Conservation (phyloP, 2,888 invertebrate species). For the Eucriotettix oculatus region DNA sequence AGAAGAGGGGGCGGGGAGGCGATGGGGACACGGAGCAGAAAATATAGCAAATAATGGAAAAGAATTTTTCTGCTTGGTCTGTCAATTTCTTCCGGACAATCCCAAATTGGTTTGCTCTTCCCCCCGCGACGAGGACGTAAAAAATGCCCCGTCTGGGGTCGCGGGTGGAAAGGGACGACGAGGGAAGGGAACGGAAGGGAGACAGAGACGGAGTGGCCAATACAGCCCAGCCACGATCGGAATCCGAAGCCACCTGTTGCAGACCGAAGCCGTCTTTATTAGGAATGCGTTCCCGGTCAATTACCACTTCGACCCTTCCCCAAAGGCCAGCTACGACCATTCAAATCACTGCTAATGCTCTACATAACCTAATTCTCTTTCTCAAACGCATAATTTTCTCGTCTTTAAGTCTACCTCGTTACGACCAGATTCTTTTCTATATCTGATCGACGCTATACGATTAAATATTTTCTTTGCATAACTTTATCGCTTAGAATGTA, state of each 20-base stretch:
- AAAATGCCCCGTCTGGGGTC: neutral
- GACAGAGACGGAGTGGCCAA: neutral
- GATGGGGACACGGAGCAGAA: neutral
- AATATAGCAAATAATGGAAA: conserved; percentile 1
- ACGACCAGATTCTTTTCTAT: too few species aligned
- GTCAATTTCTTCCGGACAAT: conserved; percentile 9
- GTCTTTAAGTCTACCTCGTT: too few species aligned
- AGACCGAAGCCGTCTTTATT: neutral
- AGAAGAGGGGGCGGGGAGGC: neutral
- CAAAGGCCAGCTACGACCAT: too few species aligned
- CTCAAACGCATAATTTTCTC: too few species aligned
- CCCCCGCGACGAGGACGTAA: neutral
- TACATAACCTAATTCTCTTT: too few species aligned
- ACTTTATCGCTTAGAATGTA: too few species aligned
- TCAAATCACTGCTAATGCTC: too few species aligned
- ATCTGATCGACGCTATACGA: too few species aligned
- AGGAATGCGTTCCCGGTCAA: neutral
- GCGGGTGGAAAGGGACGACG: neutral
- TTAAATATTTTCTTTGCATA: too few species aligned
- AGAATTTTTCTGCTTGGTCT: conserved; percentile 8
- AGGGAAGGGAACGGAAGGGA: neutral
- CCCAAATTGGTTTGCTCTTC: neutral
- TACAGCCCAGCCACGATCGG: conserved; percentile 7
- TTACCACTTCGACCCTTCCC: too few species aligned
- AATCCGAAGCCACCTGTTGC: conserved; percentile 10